Conservation (phyloP, 2,797 vertebrate species). For the Tapera naevia region DNA sequence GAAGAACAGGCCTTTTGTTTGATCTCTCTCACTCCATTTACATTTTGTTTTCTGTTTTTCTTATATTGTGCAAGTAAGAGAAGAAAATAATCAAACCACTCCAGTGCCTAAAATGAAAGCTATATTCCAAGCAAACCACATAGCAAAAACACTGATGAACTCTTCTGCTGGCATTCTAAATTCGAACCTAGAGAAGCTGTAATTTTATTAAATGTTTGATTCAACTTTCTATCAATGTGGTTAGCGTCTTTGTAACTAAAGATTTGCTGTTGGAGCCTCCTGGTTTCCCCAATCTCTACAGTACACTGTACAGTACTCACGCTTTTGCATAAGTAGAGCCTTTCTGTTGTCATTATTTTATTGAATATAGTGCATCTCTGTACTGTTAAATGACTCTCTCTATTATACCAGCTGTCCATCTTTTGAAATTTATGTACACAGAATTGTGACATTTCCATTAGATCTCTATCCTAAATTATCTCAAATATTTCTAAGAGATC, state of each 20-base stretch:
- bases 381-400: not conserved
- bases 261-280: not conserved
- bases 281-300: not conserved
- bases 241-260: not conserved
- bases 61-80: not conserved
- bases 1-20: not conserved
- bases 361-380: not conserved
- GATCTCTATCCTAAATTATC: not conserved
- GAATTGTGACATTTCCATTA: not conserved
- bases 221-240: not conserved
- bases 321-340: not conserved
- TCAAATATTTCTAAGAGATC: not conserved
- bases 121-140: not conserved
- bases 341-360: not conserved
- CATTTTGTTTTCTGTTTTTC: not conserved
- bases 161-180: not conserved
- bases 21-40: not conserved
- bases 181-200: not conserved
- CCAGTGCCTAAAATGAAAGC: not conserved
- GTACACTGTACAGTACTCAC: not conserved
- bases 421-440: not conserved
- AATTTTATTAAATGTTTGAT: not conserved
- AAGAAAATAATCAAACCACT: not conserved
- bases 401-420: not conserved
- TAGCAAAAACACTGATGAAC: fast-evolving